Conservation (phyloP, 2,113 vertebrate species). For the Brevimyrus niger region DNA sequence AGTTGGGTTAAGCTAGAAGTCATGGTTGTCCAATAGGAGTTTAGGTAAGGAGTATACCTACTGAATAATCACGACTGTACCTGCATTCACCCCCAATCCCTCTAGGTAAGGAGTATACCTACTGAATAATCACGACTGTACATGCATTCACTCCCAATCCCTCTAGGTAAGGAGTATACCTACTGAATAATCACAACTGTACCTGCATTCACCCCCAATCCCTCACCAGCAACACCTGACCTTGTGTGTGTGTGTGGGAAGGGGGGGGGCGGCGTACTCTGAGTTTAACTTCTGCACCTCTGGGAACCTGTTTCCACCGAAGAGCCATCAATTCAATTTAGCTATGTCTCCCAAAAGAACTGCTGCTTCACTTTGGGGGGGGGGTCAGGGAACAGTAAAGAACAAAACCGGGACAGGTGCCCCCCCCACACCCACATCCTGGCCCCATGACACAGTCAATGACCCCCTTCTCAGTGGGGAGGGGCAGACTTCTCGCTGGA, state of each 20-base stretch:
- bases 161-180: neutral
- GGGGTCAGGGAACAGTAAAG: neutral
- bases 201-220: too few relatives aligned
- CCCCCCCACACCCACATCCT: neutral
- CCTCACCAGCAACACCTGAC: neutral
- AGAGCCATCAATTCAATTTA: neutral
- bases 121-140: neutral
- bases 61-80: neutral
- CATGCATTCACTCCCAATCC: too few relatives aligned
- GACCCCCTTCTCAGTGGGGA: slow-evolving; percentile 19
- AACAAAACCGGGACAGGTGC: neutral
- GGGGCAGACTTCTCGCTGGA: neutral
- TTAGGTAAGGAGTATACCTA: neutral
- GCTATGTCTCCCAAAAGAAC: neutral
- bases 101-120: neutral
- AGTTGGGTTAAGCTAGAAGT: neutral
- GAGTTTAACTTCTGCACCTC: neutral
- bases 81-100: too few relatives aligned
- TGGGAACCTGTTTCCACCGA: neutral
- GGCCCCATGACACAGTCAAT: slow-evolving; percentile 29
- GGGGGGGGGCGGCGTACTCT: neutral
- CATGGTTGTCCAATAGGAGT: neutral
- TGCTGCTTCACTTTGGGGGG: neutral
- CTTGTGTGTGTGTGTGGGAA: too few relatives aligned
- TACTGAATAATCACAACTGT: neutral